Conservation (phyloP, 2,888 invertebrate genomes). For the Pasiphila rectangulata region DNA sequence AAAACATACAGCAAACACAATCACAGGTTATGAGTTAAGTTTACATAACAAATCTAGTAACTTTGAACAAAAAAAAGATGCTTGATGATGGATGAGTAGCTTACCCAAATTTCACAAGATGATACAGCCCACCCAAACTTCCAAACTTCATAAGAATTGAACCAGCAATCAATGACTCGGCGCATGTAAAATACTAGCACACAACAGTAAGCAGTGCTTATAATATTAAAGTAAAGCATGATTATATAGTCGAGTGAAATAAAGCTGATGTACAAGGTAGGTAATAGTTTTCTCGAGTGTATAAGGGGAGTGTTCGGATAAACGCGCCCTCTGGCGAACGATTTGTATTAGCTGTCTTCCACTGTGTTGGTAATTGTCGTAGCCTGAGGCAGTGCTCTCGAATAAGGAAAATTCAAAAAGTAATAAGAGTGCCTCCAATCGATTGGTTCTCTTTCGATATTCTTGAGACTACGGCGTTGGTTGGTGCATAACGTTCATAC, state of each 20-base stretch:
- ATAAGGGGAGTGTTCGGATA: constrained; percentile 56
- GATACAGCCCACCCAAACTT: too few species aligned
- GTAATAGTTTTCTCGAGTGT: constrained; percentile 63
- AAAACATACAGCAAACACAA: background rate
- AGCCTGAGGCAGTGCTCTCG: constrained; percentile 66
- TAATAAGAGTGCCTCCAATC: constrained; percentile 53
- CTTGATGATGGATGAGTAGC: too few species aligned
- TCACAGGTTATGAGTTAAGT: background rate
- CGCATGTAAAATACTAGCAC: background rate
- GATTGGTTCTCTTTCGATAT: constrained; percentile 41
- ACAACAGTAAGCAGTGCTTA: background rate
- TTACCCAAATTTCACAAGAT: too few species aligned
- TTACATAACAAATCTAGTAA: too few species aligned
- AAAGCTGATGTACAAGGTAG: constrained; percentile 35
- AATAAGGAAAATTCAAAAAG: constrained; percentile 61
- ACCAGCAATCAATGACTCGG: too few species aligned
- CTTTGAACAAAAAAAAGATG: too few species aligned
- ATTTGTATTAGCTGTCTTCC: constrained; percentile 79
- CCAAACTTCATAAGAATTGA: too few species aligned
- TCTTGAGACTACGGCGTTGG: background rate
- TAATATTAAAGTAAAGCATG: constrained; percentile 7
- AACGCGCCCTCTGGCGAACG: constrained; percentile 72
- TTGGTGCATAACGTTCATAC: background rate
- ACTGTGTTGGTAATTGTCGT: constrained; percentile 76
- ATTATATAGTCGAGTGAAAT: constrained; percentile 20